Conservation (phyloP, 2,113 vertebrate species). For the Phalacrocorax carbo region DNA sequence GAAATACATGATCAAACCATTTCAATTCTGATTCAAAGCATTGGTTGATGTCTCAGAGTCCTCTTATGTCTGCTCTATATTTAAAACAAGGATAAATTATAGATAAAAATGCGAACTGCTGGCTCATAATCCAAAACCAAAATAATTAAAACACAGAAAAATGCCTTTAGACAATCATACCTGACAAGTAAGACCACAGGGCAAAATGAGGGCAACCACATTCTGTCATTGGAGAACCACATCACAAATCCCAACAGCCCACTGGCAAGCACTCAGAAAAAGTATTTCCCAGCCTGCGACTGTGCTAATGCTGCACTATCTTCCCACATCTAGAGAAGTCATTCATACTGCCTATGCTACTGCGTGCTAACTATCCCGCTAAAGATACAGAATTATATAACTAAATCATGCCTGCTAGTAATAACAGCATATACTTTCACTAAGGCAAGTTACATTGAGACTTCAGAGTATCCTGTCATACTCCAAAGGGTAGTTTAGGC, state of each 20-base stretch:
- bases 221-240: conserved; percentile 12
- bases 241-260: not conserved
- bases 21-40: not conserved
- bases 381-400: not conserved
- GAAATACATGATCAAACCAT: not conserved
- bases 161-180: not conserved
- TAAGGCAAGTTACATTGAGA: not conserved
- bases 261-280: not conserved
- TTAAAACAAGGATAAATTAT: not conserved
- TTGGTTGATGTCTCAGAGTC: not conserved
- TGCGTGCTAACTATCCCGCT: not conserved
- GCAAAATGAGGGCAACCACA: conserved; percentile 16
- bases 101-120: not conserved
- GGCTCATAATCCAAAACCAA: not conserved
- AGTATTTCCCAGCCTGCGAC: not conserved
- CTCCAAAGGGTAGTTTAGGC: not conserved
- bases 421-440: not conserved
- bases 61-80: not conserved
- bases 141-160: not conserved
- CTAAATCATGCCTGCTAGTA: not conserved
- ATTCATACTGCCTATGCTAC: not conserved
- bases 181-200: conserved; percentile 12
- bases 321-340: not conserved
- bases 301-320: not conserved
- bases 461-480: not conserved